Evolutionary conservation across 2,113 vertebrate species (phyloP).

Genomic region (Melospiza melodia): DNA sequence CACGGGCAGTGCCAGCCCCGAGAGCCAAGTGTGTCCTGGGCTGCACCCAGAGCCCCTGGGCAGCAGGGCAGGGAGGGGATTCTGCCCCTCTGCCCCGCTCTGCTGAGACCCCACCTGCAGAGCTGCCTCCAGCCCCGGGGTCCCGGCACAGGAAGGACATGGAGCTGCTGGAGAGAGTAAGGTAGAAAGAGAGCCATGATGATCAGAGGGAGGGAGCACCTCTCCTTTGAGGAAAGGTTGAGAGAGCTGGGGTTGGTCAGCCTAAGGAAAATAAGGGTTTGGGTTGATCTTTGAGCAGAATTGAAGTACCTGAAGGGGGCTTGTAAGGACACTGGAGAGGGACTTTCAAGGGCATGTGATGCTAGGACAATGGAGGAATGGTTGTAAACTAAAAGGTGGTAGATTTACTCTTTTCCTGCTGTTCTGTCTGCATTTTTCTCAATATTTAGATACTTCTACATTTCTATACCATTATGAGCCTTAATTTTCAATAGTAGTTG

Average conservation of each 20-base stretch:
- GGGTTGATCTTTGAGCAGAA: neutral
- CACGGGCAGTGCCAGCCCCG: too few relatives aligned
- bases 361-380: neutral
- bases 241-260: neutral
- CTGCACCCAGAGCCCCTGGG: neutral
- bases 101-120: neutral
- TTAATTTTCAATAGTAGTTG: neutral
- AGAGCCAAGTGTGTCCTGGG: too few relatives aligned
- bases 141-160: neutral
- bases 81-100: neutral
- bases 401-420: neutral
- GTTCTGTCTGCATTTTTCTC: neutral
- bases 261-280: neutral
- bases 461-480: neutral
- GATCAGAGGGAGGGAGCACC: neutral
- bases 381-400: neutral
- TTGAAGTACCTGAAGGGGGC: neutral
- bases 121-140: neutral
- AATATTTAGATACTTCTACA: neutral
- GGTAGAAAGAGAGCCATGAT: neutral
- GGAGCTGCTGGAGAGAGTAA: neutral
- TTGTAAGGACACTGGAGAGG: neutral
- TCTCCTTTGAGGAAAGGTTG: neutral
- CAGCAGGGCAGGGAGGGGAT: neutral
- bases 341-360: neutral